Percentiles rank a stretch among this genome's conserved stretches.
Conservation (phyloP, 2,797 vertebrate genomes). For the Sphaeramia orbicularis region DNA sequence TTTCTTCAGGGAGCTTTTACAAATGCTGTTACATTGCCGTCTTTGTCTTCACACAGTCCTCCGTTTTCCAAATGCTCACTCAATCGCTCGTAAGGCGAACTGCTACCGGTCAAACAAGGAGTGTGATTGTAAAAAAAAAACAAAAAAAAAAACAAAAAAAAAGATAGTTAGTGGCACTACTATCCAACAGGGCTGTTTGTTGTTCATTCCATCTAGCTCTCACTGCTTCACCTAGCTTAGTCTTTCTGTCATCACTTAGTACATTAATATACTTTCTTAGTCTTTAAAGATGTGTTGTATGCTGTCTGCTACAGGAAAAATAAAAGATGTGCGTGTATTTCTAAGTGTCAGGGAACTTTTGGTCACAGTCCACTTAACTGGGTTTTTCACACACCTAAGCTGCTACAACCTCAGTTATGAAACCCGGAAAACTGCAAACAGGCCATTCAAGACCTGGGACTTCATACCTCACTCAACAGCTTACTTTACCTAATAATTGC, state of each 20-base stretch:
- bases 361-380: constrained; percentile 82
- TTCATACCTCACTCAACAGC: constrained; percentile 87
- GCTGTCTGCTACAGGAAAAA: constrained; percentile 66
- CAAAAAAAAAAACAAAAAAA: not conserved
- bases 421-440: constrained; percentile 87
- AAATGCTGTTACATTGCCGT: constrained; percentile 71
- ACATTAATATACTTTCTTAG: constrained; percentile 57
- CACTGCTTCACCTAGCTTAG: constrained; percentile 52
- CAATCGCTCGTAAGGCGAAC: constrained; percentile 56
- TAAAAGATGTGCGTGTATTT: constrained; percentile 60
- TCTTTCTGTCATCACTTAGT: constrained; percentile 60
- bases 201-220: constrained; percentile 70
- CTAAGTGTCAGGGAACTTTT: constrained; percentile 84
- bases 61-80: constrained; percentile 59
- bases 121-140: constrained; percentile 63
- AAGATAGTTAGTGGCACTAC: constrained; percentile 67
- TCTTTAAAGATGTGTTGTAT: constrained; percentile 62
- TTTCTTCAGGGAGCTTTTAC: constrained; percentile 84
- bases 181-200: constrained; percentile 69
- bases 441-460: constrained; percentile 73
- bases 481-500: constrained; percentile 77
- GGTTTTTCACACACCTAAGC: constrained; percentile 85
- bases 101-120: constrained; percentile 59
- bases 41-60: constrained; percentile 56
- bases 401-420: constrained; percentile 86